Base-by-base conservation (phyloP, 2,888 invertebrate species). In the Acronicta psi region DNA sequence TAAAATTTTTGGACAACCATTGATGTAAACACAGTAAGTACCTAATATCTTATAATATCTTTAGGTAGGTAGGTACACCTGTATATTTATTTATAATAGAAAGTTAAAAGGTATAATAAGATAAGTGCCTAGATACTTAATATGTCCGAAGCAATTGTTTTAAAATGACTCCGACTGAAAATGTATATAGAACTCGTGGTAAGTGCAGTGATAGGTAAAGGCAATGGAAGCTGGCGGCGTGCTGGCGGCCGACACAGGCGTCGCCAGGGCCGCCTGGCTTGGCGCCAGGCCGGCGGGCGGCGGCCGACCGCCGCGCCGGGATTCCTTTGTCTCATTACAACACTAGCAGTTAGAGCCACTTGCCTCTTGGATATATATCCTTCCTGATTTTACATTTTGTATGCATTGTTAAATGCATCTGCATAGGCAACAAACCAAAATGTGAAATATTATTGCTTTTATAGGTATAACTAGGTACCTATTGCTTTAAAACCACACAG, bases 211-310 rank as follows among this genome's bases (percentile, higher is more conserved):
- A 69, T 77, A 74, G 72, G 69, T 65, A 61, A 62, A 51, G 58
- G 72, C 78, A 77, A 79, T 79, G 76, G 78, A 77, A 79, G 81
- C 78, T 81, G 87, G 84, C 87, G 85, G 86, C 86, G 85, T 80
- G 86, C 87, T 86, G 89, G 89, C 91, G 89, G 89, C 86, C 84
- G 86, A 86, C 86, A 84, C 85, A 83, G 89, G 88, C 91, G 92
- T 89, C 92, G 89, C 91, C 91, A 91, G 91, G 92, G 92, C 91
- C 92, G 92, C 87, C 92, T 93, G 93, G 94, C 93, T 82, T 85
- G 93, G 93, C 93, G 93, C 94, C 93, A 93, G 93, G 92, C 92
- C 84, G 93, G 94, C 94, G 93, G 92, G 90, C 90, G 91, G 91
- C 93, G 84, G 90, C 88, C 87, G 84, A 81, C 79, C 87, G 87